Evolutionary conservation across 35 echinoderm and acorn worm genomes (phyloP).

Genomic region (Nesometra sesokonis): DNA sequence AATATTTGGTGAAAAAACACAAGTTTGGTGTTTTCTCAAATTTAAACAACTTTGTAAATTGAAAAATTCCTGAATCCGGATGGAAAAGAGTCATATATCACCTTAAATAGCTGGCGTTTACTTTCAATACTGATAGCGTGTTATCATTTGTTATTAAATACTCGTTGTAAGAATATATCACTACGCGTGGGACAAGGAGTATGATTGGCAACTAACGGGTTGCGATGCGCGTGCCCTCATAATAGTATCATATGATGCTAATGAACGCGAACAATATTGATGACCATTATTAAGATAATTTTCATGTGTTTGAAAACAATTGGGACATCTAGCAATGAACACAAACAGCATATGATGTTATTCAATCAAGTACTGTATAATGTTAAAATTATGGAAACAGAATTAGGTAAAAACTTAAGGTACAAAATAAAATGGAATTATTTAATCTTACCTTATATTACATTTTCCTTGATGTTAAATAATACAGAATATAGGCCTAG

Average conservation of each 20-base stretch:
- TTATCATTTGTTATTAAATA: not conserved
- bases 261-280: not conserved
- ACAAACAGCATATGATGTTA: no score
- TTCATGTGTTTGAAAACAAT: not conserved
- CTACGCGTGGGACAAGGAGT: not conserved
- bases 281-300: not conserved
- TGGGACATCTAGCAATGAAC: not conserved
- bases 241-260: not conserved
- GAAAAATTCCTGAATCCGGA: not conserved
- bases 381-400: no score
- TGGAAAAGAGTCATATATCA: not conserved
- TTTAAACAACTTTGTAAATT: not conserved
- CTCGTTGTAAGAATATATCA: not conserved
- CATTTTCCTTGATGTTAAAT: no score
- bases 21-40: not conserved
- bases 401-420: no score
- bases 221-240: not conserved
- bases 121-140: not conserved
- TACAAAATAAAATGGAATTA: no score
- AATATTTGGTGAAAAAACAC: not conserved
- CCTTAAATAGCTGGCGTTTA: not conserved
- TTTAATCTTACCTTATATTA: no score
- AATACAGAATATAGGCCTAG: no score
- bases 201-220: not conserved
- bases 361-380: no score